These are phyloP conservation scores for Manduca sexta DNA, from an alignment of 1,140 invertebrate genomes.

Conservation along the genomic window DNA sequence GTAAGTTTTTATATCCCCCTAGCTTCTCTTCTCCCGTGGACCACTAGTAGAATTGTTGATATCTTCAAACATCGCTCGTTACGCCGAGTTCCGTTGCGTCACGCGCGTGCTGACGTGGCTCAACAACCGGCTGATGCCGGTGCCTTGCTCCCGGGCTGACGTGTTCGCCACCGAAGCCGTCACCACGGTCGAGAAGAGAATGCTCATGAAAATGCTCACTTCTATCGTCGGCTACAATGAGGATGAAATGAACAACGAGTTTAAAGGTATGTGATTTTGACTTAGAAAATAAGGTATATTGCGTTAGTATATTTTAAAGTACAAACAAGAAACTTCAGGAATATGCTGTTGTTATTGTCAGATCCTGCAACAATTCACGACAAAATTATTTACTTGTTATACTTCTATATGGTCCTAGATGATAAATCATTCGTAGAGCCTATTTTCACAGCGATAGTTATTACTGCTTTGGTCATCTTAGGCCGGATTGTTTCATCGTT, in stretches of 20 bases:
- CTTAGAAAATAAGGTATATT: too few relatives aligned
- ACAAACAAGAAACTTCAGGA: too few relatives aligned
- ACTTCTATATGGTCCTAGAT: too few relatives aligned
- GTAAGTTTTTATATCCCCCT: conserved; percentile 5
- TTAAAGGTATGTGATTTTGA: too few relatives aligned
- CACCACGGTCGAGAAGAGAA: conserved; percentile 92
- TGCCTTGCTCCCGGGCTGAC: conserved; percentile 95
- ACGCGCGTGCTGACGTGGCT: conserved; percentile 90
- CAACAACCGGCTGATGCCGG: conserved; percentile 80
- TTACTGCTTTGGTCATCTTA: too few relatives aligned
- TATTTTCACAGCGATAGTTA: too few relatives aligned
- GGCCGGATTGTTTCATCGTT: too few relatives aligned
- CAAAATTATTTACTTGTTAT: too few relatives aligned
- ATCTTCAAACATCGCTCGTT: conserved; percentile 95
- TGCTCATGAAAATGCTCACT: conserved; percentile 96
- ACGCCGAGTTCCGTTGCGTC: conserved; percentile 95
- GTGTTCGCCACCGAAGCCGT: conserved; percentile 95
- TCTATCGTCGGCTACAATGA: conserved; percentile 85
- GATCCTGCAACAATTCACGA: too few relatives aligned
- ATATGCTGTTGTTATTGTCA: too few relatives aligned
- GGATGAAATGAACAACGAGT: conserved; percentile 80
- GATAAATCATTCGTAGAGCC: too few relatives aligned
- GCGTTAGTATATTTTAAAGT: too few relatives aligned
- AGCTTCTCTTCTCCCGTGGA: conserved; percentile 88
- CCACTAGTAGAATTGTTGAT: conserved; percentile 94